phyloP scores from a whole-genome alignment of 2,113 vertebrate species.

The Geothlypis trichas region DNA sequence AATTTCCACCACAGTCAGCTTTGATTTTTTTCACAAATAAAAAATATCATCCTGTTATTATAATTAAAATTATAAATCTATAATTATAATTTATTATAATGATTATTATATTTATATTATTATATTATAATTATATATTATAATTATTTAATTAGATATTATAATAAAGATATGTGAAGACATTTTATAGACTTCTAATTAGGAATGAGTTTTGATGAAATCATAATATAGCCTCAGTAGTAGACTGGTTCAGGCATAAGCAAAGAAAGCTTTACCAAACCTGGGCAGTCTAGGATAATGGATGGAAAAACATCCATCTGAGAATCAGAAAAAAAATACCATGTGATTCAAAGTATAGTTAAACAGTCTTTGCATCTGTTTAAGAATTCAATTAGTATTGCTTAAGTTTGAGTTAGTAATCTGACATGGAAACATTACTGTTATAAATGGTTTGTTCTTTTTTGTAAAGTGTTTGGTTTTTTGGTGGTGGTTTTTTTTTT shows the following conservation, averaged over 20 bases:
- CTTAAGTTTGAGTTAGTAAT: not conserved
- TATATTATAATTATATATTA: too few species aligned
- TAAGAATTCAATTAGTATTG: not conserved
- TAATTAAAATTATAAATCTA: too few species aligned
- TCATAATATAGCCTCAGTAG: not conserved
- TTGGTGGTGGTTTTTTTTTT: too few species aligned
- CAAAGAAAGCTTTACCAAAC: not conserved
- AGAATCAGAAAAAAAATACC: not conserved
- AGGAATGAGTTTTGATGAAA: not conserved
- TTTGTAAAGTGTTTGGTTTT: not conserved
- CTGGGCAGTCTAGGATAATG: not conserved
- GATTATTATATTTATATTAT: too few species aligned
- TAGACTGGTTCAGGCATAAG: not conserved
- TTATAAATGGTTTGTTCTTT: not conserved
- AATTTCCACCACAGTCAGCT: not conserved
- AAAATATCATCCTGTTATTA: not conserved
- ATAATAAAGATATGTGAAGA: not conserved
- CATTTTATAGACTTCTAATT: not conserved
- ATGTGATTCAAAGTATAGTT: not conserved
- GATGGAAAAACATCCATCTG: not conserved
- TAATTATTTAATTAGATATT: too few species aligned
- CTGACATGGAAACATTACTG: not conserved
- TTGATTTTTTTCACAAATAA: not conserved
- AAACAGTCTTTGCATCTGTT: rapidly evolving
- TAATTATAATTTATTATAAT: too few species aligned